Evolutionary conservation across 2,797 vertebrate species (phyloP).

Genomic region (Morus bassanus): DNA sequence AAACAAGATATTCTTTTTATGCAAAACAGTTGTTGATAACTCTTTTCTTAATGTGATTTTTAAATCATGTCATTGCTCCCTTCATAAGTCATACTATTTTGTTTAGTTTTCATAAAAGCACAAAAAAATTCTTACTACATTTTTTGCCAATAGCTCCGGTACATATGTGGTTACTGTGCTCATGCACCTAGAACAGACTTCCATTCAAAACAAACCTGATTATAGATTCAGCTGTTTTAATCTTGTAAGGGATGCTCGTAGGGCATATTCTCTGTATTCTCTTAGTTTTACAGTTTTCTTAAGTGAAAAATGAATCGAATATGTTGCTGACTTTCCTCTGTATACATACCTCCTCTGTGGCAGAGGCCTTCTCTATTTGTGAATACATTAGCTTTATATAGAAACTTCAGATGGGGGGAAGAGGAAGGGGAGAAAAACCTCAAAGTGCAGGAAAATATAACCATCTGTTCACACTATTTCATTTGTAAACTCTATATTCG

Average conservation of each 20-base stretch:
- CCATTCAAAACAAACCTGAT: not conserved
- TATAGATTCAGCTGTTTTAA: not conserved
- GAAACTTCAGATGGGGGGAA: not conserved
- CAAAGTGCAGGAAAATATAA: not conserved
- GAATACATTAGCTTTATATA: not conserved
- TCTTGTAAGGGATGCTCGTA: not conserved
- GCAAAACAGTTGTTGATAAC: not conserved
- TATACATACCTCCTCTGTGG: not conserved
- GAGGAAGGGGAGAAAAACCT: not conserved
- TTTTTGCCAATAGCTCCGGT: not conserved
- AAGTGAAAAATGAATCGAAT: not conserved
- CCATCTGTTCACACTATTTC: not conserved
- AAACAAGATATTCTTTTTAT: not conserved
- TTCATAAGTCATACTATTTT: not conserved
- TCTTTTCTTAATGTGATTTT: not conserved
- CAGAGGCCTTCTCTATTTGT: not conserved
- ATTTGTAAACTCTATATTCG: not conserved
- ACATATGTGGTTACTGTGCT: not conserved
- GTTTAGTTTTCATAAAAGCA: not conserved
- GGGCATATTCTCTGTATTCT: not conserved
- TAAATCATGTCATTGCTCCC: not conserved
- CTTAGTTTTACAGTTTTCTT: not conserved
- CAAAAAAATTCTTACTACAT: not conserved
- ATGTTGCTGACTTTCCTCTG: not conserved
- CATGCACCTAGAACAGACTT: not conserved